Evolutionary conservation across 2,888 invertebrate genomes (phyloP).

Genomic region (Idaea straminata): DNA sequence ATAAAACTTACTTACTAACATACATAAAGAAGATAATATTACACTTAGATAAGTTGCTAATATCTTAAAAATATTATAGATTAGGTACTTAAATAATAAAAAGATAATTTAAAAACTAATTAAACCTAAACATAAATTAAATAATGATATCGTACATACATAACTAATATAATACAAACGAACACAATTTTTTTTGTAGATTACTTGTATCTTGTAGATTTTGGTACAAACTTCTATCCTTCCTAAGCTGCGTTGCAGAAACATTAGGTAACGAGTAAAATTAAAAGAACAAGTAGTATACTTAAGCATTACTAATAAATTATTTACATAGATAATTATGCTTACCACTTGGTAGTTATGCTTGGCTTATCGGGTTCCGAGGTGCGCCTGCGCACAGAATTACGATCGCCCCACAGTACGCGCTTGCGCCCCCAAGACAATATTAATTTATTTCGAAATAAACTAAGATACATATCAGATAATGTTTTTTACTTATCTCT

Average conservation of each 20-base stretch:
- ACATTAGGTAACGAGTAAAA: background rate
- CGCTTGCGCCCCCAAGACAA: constrained; percentile 23
- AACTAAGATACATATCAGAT: constrained; percentile 12
- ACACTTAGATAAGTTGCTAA: too few relatives aligned
- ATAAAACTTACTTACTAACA: too few relatives aligned
- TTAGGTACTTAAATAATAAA: too few relatives aligned
- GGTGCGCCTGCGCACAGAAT: constrained; percentile 21
- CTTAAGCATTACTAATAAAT: background rate
- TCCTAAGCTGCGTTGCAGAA: background rate
- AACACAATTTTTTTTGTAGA: too few relatives aligned
- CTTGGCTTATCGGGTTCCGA: constrained; percentile 19
- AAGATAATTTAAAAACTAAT: too few relatives aligned
- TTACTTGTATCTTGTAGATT: too few relatives aligned
- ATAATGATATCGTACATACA: too few relatives aligned
- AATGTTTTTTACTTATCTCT: constrained; percentile 8
- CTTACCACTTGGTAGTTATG: background rate
- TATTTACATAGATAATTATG: background rate
- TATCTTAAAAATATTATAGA: too few relatives aligned
- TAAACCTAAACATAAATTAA: too few relatives aligned
- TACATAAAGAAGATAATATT: too few relatives aligned
- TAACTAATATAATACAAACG: too few relatives aligned
- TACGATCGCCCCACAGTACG: constrained; percentile 16
- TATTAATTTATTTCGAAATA: constrained; percentile 15
- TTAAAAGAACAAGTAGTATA: background rate
- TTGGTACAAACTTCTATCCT: background rate